Base-by-base conservation (phyloP, 1,140 invertebrate species). In the Heliconius himera region DNA sequence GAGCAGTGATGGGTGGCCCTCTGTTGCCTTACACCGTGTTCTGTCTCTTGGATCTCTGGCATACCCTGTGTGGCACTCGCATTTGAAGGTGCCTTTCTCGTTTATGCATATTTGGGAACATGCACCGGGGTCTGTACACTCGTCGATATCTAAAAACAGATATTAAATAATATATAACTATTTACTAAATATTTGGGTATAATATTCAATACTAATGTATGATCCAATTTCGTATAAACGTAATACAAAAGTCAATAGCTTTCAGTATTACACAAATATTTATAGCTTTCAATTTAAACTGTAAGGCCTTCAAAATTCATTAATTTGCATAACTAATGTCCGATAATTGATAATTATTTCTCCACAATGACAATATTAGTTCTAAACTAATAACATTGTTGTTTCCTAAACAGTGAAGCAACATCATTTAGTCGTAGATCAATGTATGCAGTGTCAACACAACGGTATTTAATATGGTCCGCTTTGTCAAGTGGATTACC, bases 51-150 rank as follows among this genome's bases (percentile, higher is more conserved):
- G 97, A 91, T 99, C 98, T 74, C 97, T 94, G 74, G 97, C 96
- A 91, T 99, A 99, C 9, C 98, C 98, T 1, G 95, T 87, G 54
- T 97, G 95, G 90, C 99, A 99, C 85, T 97, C 97, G 91, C 99
- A 99, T 92, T 99, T 99, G 95, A 97, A 99, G 5, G 96, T 96
- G 1, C 98, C 99, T 79, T 98, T 97, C 84, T 97, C 97, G 92
- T 99, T 99, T 72, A 96, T 95, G 91, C 99, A 99, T 72, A 96
- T 95, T 91, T 99, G 99, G 0, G 99, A 99, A 90, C 99, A 99
- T 2, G 96, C 96, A 1, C 98, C 99, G 0, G 97, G 96, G 73
- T 97, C 96, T 71, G 97, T 94, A 88, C 99, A 99, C 94, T 99
- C 99, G 93, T 99, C 96, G 60, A 99, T 96, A 93, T 99, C 99